These are phyloP conservation scores for Drosophila leonis DNA, from an alignment of 2,888 invertebrate genomes.

Conservation along the genomic window DNA sequence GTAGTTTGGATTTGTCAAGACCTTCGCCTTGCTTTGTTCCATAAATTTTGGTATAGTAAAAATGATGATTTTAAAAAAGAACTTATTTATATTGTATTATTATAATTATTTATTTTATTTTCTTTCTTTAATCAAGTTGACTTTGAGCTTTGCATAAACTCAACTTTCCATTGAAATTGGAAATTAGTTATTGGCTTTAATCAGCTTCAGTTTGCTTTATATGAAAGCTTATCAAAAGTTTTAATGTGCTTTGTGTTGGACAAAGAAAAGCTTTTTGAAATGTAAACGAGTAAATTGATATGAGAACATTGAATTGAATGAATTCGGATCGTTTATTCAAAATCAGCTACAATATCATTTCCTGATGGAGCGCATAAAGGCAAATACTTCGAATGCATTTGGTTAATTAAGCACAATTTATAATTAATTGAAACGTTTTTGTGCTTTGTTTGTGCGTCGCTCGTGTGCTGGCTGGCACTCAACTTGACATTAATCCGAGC, in stretches of 20 bases:
- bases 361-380: not conserved
- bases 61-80: too few species aligned
- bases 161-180: too few species aligned
- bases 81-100: too few species aligned
- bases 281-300: not conserved
- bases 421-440: conserved; percentile 45
- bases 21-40: too few species aligned
- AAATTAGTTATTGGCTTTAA: not conserved
- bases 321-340: conserved; percentile 1
- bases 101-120: too few species aligned
- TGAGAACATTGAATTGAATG: not conserved
- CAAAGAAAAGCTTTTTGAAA: not conserved
- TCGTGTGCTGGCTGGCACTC: conserved; percentile 9
- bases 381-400: conserved; percentile 38
- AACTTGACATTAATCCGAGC: conserved; percentile 53
- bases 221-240: not conserved
- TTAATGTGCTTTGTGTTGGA: not conserved
- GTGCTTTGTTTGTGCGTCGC: not conserved
- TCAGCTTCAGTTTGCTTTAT: not conserved
- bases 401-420: conserved; percentile 39
- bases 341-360: not conserved
- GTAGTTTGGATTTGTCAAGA: too few species aligned
- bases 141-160: too few species aligned
- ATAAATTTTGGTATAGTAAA: too few species aligned
- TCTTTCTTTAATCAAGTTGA: too few species aligned